Evolutionary conservation across 37 sponge, comb jelly and placozoan species (phyloP), one percentile per base, ranked within the genome.

Genomic region (Bolinopsis microptera): DNA sequence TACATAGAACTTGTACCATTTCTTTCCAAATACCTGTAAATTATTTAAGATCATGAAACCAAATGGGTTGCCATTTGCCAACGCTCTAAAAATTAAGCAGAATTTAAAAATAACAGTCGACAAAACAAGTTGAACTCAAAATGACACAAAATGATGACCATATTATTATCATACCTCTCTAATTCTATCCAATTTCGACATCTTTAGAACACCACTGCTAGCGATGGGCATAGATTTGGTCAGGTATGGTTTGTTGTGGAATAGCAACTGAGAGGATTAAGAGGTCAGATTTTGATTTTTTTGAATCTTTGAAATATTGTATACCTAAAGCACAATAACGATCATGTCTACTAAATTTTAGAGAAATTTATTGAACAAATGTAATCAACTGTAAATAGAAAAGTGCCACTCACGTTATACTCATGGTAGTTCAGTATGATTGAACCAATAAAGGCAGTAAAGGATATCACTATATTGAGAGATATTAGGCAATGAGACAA

Each of bases 151-250:
- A 48, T 48, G 61, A 48, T 18, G 61, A 48, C 5, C 13, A 18
- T 48, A 13, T 48, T 48, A 13, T n/a, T 23, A 9, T 8, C 35
- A 9, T 35, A 82, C 83, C 83, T 82, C 83, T 23, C 23, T 31
- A 30, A 82, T 35, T 18, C 83, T 24, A 8, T 82, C 83, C 5
- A 35, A 8, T 23, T 35, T 82, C 36, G 38, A 36, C 83, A 82
- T 82, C 31, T 31, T 82, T 36, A 82, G 32, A 32, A 82, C 83
- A 35, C 83, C 83, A 82, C 83, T 82, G 23, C 83, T 82, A 82
- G 83, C 83, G 23, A 82, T 82, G 3, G 83, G 83, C 83, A 82
- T 82, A 82, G 83, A 82, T 35, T 72, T 35, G 35, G 83, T 35
- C 1, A 32, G 38, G 83, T 30, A 82, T 3, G 83, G 83, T 32